A percentile compares a stretch with the other conserved stretches of the same genome.
Evolutionary conservation across 2,888 invertebrate genomes (phyloP).

Genomic region (Tetheella fluctuosa): DNA sequence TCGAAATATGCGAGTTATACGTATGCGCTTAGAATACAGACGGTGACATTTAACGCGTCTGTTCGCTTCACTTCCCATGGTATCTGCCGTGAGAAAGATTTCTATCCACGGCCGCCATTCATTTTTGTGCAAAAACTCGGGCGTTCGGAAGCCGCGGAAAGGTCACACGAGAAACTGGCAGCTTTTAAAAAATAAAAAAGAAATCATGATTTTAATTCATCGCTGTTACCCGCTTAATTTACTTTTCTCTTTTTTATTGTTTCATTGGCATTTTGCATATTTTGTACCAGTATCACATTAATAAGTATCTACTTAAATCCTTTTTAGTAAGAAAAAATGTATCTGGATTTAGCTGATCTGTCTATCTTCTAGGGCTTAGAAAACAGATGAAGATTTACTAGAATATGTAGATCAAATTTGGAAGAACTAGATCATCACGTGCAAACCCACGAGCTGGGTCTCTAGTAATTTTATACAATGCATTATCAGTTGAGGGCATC

Average conservation of each 20-base stretch:
- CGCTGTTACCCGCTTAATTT: not conserved
- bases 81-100: slow-evolving; percentile 76
- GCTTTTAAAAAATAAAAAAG: slow-evolving; percentile 46
- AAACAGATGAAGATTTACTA: not conserved
- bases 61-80: slow-evolving; percentile 69
- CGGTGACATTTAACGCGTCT: slow-evolving; percentile 37
- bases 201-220: slow-evolving; percentile 24
- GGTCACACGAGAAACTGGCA: slow-evolving; percentile 74
- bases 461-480: slow-evolving; percentile 17
- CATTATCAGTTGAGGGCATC: slow-evolving; percentile 16
- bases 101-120: slow-evolving; percentile 70
- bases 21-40: slow-evolving; percentile 16
- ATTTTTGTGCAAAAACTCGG: slow-evolving; percentile 72
- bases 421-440: not conserved
- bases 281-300: not conserved
- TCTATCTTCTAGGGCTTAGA: not conserved
- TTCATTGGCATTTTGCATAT: not conserved
- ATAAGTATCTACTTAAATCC: no score
- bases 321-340: no score
- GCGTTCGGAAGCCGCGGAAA: slow-evolving; percentile 65
- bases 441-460: not conserved
- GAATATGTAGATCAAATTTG: not conserved
- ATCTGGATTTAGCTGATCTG: no score
- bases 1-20: not conserved
- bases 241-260: not conserved